phyloP scores from a whole-genome alignment of 2,888 invertebrate genomes.

The Parasteatoda lunata region DNA sequence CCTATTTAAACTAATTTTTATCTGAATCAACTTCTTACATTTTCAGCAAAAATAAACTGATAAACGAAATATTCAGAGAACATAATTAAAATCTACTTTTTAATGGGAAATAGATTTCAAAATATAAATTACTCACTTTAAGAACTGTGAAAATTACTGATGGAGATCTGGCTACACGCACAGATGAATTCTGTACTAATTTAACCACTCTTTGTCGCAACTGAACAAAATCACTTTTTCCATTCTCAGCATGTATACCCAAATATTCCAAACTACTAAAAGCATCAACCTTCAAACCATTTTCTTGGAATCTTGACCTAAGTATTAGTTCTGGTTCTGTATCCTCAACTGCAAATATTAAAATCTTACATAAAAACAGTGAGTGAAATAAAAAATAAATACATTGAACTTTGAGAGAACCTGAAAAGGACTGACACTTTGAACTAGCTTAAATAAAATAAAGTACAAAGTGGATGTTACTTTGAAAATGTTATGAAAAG shows the following conservation, averaged over 20 bases:
- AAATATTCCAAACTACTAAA: conserved; percentile 81
- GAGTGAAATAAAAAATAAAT: neutral
- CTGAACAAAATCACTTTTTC: conserved; percentile 79
- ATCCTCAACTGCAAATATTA: conserved; percentile 46
- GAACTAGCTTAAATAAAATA: no score
- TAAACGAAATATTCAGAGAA: no score
- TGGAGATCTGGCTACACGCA: conserved; percentile 82
- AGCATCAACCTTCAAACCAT: conserved; percentile 81
- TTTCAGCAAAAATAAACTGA: no score
- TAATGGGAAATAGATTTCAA: neutral
- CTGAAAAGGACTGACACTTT: no score
- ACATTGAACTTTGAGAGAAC: no score
- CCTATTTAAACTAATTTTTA: no score
- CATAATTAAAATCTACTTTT: neutral
- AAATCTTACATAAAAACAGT: neutral
- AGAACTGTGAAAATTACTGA: conserved; percentile 81
- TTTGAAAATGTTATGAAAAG: no score
- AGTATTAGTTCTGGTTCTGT: conserved; percentile 72
- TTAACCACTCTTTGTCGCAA: conserved; percentile 78
- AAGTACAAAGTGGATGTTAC: no score
- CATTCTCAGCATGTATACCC: conserved; percentile 72
- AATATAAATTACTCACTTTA: conserved; percentile 76
- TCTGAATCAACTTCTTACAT: no score
- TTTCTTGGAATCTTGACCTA: conserved; percentile 79
- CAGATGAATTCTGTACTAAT: conserved; percentile 82